phyloP scores from a whole-genome alignment of 2,113 vertebrate species.

The Odocoileus hemionus region DNA sequence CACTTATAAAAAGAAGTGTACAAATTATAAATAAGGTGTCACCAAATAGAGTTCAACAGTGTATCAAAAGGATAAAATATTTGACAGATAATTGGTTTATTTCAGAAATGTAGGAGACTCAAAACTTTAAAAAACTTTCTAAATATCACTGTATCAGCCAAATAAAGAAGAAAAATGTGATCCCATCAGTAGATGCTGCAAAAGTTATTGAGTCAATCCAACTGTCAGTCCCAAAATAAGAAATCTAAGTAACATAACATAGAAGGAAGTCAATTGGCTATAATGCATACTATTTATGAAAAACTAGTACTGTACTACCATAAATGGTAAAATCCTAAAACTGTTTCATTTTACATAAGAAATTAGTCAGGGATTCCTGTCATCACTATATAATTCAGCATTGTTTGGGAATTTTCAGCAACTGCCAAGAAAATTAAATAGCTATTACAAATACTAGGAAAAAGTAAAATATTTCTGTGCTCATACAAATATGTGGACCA shows the following conservation, averaged over 20 bases:
- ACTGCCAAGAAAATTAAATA: slow-evolving; percentile 5
- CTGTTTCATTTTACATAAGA: not conserved
- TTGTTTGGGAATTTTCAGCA: not conserved
- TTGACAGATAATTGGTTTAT: not conserved
- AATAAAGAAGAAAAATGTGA: not conserved
- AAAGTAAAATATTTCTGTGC: not conserved
- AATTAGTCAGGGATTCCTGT: not conserved
- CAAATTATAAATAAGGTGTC: not conserved
- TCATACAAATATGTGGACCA: not conserved
- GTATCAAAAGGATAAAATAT: not conserved
- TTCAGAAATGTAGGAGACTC: not conserved
- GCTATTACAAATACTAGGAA: not conserved
- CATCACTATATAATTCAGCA: not conserved
- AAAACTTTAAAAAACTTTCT: not conserved
- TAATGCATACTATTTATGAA: not conserved
- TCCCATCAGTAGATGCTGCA: not conserved
- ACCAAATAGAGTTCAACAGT: not conserved
- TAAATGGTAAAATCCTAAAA: slow-evolving; percentile 17
- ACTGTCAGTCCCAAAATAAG: not conserved
- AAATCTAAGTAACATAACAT: not conserved
- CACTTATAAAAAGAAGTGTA: not conserved
- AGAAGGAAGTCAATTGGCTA: not conserved
- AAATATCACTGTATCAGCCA: not conserved
- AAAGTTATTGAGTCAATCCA: slow-evolving; percentile 7
- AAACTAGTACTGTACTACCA: not conserved